These are phyloP conservation scores for Neodiprion lecontei DNA, from an alignment of 1,140 invertebrate genomes.

Conservation along the genomic window DNA sequence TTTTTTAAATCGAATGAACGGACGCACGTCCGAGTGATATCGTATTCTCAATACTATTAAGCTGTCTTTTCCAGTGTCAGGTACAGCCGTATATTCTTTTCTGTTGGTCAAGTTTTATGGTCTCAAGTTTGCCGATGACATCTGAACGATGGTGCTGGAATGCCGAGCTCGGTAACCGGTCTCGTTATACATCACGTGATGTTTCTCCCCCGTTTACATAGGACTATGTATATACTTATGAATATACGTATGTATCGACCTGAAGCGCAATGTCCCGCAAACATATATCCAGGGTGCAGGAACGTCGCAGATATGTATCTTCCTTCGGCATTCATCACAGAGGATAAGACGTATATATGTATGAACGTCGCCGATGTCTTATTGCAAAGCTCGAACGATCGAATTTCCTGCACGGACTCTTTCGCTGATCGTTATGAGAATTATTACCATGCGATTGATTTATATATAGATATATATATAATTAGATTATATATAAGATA, in stretches of 20 bases:
- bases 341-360: no score
- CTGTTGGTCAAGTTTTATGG: neutral
- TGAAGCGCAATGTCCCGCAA: no score
- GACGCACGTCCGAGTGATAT: neutral
- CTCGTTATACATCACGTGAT: neutral
- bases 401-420: no score
- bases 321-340: no score
- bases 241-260: neutral
- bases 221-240: neutral
- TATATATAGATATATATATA: no score
- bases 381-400: no score
- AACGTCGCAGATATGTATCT: no score
- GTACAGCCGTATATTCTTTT: neutral
- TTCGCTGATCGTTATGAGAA: no score
- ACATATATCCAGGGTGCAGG: no score
- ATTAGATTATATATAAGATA: no score
- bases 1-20: neutral
- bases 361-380: no score
- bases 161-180: neutral
- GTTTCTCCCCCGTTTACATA: neutral
- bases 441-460: no score
- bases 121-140: conserved; percentile 1
- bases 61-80: neutral
- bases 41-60: conserved; percentile 5
- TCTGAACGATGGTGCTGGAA: neutral